These are phyloP conservation scores for Gambelia wislizenii DNA, from an alignment of 2,797 vertebrate species.

Conservation along the genomic window DNA sequence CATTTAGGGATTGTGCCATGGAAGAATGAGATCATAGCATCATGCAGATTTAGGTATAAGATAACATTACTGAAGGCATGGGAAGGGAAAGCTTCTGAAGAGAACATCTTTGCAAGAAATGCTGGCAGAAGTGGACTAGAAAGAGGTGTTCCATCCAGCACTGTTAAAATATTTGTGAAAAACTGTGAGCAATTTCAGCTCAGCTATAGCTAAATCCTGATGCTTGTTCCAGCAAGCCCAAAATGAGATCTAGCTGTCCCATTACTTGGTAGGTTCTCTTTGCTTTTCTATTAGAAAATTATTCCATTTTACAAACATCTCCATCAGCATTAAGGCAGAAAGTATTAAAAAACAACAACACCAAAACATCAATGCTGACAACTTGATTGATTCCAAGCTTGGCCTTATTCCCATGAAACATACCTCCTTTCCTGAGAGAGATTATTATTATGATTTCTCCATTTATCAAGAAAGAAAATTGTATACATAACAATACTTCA, in stretches of 20 bases:
- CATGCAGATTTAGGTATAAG: not conserved
- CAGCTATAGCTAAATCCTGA: fast-evolving
- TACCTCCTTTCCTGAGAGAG: not conserved
- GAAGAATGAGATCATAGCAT: not conserved
- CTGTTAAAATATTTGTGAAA: not conserved
- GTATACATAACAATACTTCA: fast-evolving
- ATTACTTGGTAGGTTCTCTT: not conserved
- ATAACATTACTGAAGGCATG: not conserved
- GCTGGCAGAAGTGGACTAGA: not conserved
- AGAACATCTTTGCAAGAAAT: not conserved
- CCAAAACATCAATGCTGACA: not conserved
- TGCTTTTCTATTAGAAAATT: not conserved
- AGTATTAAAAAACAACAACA: not conserved
- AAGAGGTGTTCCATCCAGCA: not conserved
- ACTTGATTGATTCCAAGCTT: fast-evolving
- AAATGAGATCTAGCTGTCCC: not conserved
- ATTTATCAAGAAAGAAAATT: not conserved
- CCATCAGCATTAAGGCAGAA: fast-evolving
- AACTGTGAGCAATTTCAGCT: not conserved
- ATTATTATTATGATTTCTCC: not conserved
- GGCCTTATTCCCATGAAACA: not conserved
- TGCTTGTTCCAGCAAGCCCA: not conserved
- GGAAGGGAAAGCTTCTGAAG: too few species aligned
- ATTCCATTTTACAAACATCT: not conserved
- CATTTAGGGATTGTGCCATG: not conserved